Evolutionary conservation across 2,113 vertebrate genomes (phyloP), one percentile per base, ranked within the genome.

Genomic region (Chinchilla lanigera): DNA sequence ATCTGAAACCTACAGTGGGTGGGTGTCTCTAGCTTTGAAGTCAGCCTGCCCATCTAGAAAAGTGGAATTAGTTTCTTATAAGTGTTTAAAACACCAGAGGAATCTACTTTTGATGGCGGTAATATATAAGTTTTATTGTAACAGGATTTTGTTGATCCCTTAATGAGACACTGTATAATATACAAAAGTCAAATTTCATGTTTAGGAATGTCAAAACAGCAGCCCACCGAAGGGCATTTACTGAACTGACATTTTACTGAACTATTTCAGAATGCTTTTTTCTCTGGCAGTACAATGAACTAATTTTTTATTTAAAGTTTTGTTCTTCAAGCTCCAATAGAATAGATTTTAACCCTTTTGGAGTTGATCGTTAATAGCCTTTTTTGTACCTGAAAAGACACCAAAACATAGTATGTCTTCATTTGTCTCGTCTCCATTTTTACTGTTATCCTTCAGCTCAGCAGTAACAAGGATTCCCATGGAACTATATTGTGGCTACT

Each of bases 161-260:
- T 80, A 80, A 67, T 92, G 86, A 96, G 88, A 87, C 13, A 90
- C 80, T 61, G 28, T 81, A 50, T 89, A 92, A 96, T 92, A 94
- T 71, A 97, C 58, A 75, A 90, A 96, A 90, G 89, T 89, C 87
- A 97, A 96, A 96, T 82, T 69, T 63, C 24, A 26, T 94, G 92
- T 77, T 87, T 75, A 93, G 61, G 96, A 96, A 97, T 96, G 71
- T 98, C 94, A 94, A 94, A 94, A 96, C 44, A 85, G 56, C 86
- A 96, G 17, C 89, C 96, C 90, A 90, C 77, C 69, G 24, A 86
- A 94, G 84, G 35, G 95, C n/a, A n/a, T n/a, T n/a, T n/a, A n/a
- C n/a, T n/a, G n/a, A n/a, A n/a, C n/a, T 91, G 89, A 94, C 81
- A 96, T 89, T 91, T 97, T 94, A 96, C 94, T 95, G 80, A 95